Percentiles rank a stretch among this genome's conserved stretches.
Conservation (phyloP, 2,797 vertebrate genomes). For the Remorina albescens region DNA sequence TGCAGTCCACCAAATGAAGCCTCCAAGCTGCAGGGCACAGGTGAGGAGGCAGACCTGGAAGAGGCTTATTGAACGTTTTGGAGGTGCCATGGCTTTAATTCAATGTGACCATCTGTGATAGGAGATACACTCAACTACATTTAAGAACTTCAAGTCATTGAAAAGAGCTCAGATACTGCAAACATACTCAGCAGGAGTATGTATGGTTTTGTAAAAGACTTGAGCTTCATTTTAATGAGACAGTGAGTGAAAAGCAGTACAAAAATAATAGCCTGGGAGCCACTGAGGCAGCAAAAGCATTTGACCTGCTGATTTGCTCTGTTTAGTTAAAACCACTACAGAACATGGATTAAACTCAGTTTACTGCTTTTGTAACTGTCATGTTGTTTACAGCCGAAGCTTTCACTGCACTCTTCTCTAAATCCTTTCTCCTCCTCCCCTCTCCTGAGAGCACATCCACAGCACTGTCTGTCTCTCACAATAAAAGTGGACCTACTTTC, state of each 20-base stretch:
- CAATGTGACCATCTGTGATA: slow-evolving; percentile 58
- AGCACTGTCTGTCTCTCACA: slow-evolving; percentile 46
- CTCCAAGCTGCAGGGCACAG: slow-evolving; percentile 32
- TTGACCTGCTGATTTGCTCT: slow-evolving; percentile 35
- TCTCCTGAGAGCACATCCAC: slow-evolving; percentile 46
- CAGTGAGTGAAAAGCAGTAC: background rate
- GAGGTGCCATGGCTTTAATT: slow-evolving; percentile 51
- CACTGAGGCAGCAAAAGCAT: background rate
- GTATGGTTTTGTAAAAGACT: background rate
- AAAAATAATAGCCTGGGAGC: background rate
- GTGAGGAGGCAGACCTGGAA: slow-evolving; percentile 37
- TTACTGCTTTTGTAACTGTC: slow-evolving; percentile 67
- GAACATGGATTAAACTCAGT: slow-evolving; percentile 49
- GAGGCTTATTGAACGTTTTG: slow-evolving; percentile 30
- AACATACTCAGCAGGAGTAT: background rate
- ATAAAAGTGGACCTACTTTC: slow-evolving; percentile 46
- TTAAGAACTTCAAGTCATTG: slow-evolving; percentile 40
- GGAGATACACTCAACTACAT: slow-evolving; percentile 17
- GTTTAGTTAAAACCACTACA: slow-evolving; percentile 43
- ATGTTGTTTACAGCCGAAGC: slow-evolving; percentile 68
- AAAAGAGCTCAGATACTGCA: slow-evolving; percentile 3
- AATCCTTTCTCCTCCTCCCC: slow-evolving; percentile 52
- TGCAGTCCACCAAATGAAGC: slow-evolving; percentile 25
- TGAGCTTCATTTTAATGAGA: background rate
- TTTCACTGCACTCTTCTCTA: slow-evolving; percentile 61